Evolutionary conservation across 2,797 vertebrate genomes (phyloP).

Genomic region (Liparis tanakae): DNA sequence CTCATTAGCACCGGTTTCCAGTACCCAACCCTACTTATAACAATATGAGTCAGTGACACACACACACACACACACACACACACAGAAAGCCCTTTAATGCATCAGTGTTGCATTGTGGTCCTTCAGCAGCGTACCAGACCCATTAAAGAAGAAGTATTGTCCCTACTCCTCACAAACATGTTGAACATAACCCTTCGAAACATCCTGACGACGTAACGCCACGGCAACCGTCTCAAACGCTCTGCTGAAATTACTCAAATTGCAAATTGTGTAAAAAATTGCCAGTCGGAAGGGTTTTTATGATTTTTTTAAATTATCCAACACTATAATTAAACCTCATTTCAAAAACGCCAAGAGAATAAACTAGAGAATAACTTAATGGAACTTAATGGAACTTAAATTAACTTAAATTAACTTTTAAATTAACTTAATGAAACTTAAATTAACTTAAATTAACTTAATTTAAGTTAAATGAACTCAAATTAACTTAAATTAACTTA

Average conservation of each 20-base stretch:
- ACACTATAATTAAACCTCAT: background rate
- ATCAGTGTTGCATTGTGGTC: too few species aligned
- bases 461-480: too few species aligned
- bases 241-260: background rate
- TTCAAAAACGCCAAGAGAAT: background rate
- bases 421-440: too few species aligned
- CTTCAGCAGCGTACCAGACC: background rate
- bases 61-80: background rate
- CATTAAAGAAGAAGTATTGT: background rate
- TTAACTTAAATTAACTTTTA: too few species aligned
- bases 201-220: too few species aligned
- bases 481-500: too few species aligned
- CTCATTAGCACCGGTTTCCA: too few species aligned
- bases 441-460: too few species aligned
- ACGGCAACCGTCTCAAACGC: too few species aligned
- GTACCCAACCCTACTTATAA: too few species aligned
- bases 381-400: too few species aligned
- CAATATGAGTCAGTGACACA: background rate
- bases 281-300: background rate
- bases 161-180: background rate
- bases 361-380: background rate
- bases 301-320: background rate
- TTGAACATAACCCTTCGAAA: background rate
- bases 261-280: background rate
- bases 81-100: background rate